Conservation (phyloP, 2,797 vertebrate genomes). For the Brotogeris chrysoptera region DNA sequence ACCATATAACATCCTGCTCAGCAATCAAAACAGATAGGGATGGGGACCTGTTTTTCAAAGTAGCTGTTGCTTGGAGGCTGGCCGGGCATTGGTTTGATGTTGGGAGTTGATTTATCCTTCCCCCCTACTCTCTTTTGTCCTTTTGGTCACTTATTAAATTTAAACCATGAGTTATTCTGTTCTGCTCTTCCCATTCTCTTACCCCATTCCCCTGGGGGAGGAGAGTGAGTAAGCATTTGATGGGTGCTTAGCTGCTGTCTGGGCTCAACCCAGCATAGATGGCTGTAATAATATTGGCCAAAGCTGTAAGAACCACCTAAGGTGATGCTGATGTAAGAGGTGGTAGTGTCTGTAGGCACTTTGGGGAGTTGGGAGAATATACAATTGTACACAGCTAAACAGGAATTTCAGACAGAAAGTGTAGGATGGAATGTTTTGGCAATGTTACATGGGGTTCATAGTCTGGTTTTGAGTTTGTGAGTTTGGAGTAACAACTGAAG, state of each 20-base stretch:
- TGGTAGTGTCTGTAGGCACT: background rate
- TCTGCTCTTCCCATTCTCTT: background rate
- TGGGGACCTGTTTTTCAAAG: background rate
- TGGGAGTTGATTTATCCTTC: background rate
- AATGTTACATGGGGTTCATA: background rate
- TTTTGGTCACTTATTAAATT: background rate
- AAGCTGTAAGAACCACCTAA: background rate
- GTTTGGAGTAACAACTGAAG: background rate
- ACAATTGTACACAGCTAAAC: background rate
- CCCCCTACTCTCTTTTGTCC: background rate
- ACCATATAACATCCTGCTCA: accelerated
- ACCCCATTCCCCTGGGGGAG: background rate
- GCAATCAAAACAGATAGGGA: background rate
- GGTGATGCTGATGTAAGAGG: background rate
- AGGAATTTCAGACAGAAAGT: background rate
- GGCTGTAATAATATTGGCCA: background rate
- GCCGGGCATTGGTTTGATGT: background rate
- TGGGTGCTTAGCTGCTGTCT: background rate
- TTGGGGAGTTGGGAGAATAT: background rate
- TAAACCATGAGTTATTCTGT: background rate
- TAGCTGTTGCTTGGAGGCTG: background rate
- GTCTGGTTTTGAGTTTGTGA: background rate
- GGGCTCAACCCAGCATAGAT: background rate
- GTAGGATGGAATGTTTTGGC: background rate
- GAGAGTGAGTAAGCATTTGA: background rate